Evolutionary conservation across 2,113 vertebrate species (phyloP), one percentile per base, ranked within the genome.

Genomic region (Corythornis cristatus): DNA sequence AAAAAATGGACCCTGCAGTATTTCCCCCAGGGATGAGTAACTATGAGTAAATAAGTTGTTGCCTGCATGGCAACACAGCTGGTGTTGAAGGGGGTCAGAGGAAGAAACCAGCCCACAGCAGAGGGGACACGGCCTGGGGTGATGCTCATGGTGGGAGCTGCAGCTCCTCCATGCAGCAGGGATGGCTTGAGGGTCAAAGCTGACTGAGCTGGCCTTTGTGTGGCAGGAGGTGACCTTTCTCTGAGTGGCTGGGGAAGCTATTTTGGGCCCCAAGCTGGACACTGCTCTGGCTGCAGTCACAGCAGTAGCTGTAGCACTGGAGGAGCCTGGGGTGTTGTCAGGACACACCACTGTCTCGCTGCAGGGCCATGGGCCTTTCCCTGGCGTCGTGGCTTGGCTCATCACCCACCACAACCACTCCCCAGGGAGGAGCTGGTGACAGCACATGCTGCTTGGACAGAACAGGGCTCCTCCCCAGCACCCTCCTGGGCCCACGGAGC

Each of bases 21-120:
- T 11, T 65, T 37, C 5, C 19, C 65, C 28, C 26, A 37, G 33
- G 40, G 53, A 50, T 0, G 1, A 12, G 16, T 56, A 56, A 43
- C 60, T 46, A 18, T 9, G 5, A 48, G 13, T 78, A 48, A 70
- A 45, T 42, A 23, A 5, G 35, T 14, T 8, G 1, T 17, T 33
- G 13, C 4, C 21, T 4, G 3, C 0, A 2, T n/a, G 29, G 68
- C 60, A 48, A 0, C 56, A 33, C 0, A 1, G 0, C 20, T 9
- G 72, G 25, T 6, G 12, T 1, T 14, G 28, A 22, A 6, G 1
- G 0, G 0, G 43, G 48, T 48, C 7, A 1, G 60, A 45, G 60
- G 43, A 65, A 2, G 31, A 73, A 12, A 53, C 50, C 75, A 45
- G 64, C 3, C 8, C 1, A 0, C 1, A 2, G n/a, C 6, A 3